Evolutionary conservation across 1,140 invertebrate species (phyloP).

Genomic region (Eufriesea mexicana): DNA sequence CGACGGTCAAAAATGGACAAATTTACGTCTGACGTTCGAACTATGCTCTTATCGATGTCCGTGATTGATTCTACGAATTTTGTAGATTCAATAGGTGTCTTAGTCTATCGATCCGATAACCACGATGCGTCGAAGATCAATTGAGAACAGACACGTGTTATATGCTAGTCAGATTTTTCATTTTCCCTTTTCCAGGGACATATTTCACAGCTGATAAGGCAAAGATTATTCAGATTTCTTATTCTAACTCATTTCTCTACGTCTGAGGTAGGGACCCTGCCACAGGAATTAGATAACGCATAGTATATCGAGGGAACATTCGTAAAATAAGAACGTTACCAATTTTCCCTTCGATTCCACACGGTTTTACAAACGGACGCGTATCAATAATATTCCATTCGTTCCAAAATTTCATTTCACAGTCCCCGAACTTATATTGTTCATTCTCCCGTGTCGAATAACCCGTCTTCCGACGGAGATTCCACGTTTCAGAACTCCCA

Average conservation of each 20-base stretch:
- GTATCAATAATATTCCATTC: not conserved
- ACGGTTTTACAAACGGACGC: not conserved
- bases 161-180: not conserved
- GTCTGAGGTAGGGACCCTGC: too few species aligned
- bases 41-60: constrained; percentile 4
- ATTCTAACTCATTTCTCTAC: too few species aligned
- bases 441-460: constrained; percentile 1
- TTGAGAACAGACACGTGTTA: not conserved
- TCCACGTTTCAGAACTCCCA: not conserved
- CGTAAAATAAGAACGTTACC: not conserved
- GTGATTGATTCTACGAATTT: constrained; percentile 11
- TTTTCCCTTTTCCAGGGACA: too few species aligned
- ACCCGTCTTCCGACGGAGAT: not conserved
- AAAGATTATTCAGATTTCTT: too few species aligned
- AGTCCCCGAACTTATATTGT: not conserved
- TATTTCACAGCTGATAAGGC: too few species aligned
- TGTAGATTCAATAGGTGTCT: not conserved
- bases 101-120: not conserved
- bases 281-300: not conserved
- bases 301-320: not conserved
- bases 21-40: constrained; percentile 12
- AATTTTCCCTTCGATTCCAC: not conserved
- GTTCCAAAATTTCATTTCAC: constrained; percentile 6
- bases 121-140: not conserved
- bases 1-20: not conserved